phyloP scores from a whole-genome alignment of 2,797 vertebrate species.

The Platyrinchus mystaceus region DNA sequence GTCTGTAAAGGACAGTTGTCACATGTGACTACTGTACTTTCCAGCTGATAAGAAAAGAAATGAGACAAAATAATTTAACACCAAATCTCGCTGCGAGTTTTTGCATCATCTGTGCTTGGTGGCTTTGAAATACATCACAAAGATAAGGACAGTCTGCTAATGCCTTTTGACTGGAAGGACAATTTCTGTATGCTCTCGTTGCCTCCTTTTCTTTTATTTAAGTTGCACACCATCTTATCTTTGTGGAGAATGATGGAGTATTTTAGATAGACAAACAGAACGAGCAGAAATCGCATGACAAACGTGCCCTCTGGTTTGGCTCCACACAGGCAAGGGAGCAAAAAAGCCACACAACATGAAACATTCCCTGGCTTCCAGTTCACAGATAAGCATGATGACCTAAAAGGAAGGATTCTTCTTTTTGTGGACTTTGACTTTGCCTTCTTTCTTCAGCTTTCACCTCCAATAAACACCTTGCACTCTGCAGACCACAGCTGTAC shows the following conservation, averaged over 20 bases:
- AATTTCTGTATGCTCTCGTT: neutral
- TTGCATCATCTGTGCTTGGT: neutral
- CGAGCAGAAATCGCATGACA: neutral
- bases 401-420: neutral
- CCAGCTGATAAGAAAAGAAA: neutral
- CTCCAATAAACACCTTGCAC: neutral
- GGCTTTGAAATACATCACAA: neutral
- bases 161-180: neutral
- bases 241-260: neutral
- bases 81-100: neutral
- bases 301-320: neutral
- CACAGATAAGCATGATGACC: neutral
- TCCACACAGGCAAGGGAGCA: neutral
- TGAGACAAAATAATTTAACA: neutral
- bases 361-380: neutral
- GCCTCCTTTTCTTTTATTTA: neutral
- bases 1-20: neutral
- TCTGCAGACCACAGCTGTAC: neutral
- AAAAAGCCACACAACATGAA: neutral
- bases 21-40: neutral
- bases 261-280: neutral
- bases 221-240: neutral
- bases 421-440: neutral
- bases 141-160: neutral
- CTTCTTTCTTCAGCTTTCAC: neutral